These are phyloP conservation scores for Pandemis cinnamomeana DNA, from an alignment of 2,888 invertebrate species.

Conservation along the genomic window DNA sequence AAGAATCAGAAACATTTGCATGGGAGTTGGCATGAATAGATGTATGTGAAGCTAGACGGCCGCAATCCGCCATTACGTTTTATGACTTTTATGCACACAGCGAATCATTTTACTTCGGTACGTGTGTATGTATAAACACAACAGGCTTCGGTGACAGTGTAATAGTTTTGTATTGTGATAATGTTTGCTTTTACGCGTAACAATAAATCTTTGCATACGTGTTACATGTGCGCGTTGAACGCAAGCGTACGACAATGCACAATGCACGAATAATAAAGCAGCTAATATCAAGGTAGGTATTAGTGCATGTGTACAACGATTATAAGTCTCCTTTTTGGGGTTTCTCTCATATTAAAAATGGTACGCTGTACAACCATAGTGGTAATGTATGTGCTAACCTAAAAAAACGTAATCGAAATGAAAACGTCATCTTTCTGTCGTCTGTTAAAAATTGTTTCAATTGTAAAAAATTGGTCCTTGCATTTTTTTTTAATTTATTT, in stretches of 20 bases:
- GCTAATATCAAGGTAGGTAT: neutral
- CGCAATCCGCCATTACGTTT: constrained; percentile 39
- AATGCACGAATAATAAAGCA: neutral
- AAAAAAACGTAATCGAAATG: too few species aligned
- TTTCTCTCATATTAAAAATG: neutral
- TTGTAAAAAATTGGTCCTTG: too few species aligned
- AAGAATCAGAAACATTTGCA: constrained; percentile 67
- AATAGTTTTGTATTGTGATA: constrained; percentile 45
- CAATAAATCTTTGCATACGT: constrained; percentile 20
- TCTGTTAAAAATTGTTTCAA: too few species aligned
- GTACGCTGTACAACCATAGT: neutral
- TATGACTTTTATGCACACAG: constrained; percentile 58
- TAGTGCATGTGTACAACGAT: neutral
- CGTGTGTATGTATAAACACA: constrained; percentile 60
- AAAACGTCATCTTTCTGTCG: too few species aligned
- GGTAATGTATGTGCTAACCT: neutral
- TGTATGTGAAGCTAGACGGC: constrained; percentile 29
- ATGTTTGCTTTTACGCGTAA: constrained; percentile 44
- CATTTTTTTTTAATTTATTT: too few species aligned
- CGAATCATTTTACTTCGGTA: constrained; percentile 71
- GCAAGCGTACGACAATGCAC: neutral
- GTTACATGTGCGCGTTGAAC: neutral
- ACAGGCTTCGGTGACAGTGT: constrained; percentile 43
- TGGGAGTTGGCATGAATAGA: constrained; percentile 45
- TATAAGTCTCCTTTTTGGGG: neutral